Evolutionary conservation across 2,113 vertebrate species (phyloP).

Genomic region (Grantiella picta): DNA sequence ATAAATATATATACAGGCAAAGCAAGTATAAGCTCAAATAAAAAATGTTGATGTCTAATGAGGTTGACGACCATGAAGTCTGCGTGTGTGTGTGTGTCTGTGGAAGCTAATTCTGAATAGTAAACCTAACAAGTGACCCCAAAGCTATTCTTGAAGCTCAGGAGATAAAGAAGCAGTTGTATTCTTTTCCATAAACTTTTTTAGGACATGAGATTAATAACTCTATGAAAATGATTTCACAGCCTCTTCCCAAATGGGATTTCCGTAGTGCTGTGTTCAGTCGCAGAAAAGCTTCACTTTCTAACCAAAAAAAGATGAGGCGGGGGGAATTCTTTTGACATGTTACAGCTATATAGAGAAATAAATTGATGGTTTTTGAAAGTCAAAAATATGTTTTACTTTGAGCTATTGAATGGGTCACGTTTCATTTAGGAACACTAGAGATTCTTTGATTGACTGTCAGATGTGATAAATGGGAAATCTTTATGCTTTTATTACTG

Average conservation of each 20-base stretch:
- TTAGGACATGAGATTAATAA: neutral
- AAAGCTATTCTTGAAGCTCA: neutral
- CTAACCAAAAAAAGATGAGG: neutral
- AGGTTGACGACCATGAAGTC: accelerated
- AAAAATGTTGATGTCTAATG: neutral
- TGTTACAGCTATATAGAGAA: neutral
- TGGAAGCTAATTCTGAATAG: neutral
- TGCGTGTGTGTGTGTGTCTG: neutral
- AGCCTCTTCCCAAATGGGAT: neutral
- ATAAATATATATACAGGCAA: neutral
- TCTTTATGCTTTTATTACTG: slow-evolving; percentile 78
- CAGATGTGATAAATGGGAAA: slow-evolving; percentile 80
- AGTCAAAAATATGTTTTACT: slow-evolving; percentile 54
- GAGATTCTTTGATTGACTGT: slow-evolving; percentile 75
- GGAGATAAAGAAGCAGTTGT: neutral
- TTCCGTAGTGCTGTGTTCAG: neutral
- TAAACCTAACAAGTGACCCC: neutral
- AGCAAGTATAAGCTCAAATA: neutral
- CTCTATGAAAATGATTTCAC: neutral
- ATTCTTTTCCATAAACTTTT: neutral
- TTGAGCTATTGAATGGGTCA: slow-evolving; percentile 63
- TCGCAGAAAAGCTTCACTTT: neutral
- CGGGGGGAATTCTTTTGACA: neutral
- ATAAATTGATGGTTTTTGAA: slow-evolving; percentile 1
- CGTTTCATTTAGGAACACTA: slow-evolving; percentile 72